Conservation (phyloP, 2,888 invertebrate genomes). For the Leptopterna dolabrata region DNA sequence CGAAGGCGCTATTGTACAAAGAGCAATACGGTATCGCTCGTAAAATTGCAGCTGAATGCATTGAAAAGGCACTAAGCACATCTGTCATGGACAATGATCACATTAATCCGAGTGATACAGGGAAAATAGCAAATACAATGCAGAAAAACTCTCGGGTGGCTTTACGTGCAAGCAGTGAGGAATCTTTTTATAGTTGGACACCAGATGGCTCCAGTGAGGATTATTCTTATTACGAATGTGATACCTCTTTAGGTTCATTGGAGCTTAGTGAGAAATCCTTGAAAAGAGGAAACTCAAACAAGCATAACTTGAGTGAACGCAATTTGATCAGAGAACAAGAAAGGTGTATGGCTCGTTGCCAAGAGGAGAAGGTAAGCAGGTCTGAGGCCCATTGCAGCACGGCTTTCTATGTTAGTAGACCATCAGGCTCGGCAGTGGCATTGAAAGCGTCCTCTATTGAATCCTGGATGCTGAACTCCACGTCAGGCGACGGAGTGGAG, state of each 20-base stretch:
- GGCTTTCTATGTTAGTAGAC: not conserved
- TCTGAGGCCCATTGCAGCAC: not conserved
- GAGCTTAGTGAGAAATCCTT: not conserved
- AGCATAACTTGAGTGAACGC: not conserved
- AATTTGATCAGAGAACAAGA: not conserved
- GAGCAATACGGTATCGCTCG: not conserved
- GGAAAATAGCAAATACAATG: not conserved
- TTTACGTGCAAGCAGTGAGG: not conserved
- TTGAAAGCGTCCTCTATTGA: not conserved
- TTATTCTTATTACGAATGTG: not conserved
- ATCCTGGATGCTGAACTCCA: not conserved
- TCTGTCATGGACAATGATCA: not conserved
- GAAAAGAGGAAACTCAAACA: not conserved
- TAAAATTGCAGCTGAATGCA: not conserved
- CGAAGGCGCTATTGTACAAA: not conserved
- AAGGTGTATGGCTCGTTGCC: not conserved
- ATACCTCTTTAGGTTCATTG: not conserved
- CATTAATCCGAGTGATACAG: not conserved
- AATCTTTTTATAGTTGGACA: not conserved
- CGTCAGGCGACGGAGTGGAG: not conserved
- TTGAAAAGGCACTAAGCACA: not conserved
- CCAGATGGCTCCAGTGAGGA: not conserved
- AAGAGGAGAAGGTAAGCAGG: not conserved
- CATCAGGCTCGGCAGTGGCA: not conserved
- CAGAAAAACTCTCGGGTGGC: not conserved